Evolutionary conservation across 2,888 invertebrate species (phyloP), one percentile per base, ranked within the genome.

Genomic region (Thymelicus lineola): DNA sequence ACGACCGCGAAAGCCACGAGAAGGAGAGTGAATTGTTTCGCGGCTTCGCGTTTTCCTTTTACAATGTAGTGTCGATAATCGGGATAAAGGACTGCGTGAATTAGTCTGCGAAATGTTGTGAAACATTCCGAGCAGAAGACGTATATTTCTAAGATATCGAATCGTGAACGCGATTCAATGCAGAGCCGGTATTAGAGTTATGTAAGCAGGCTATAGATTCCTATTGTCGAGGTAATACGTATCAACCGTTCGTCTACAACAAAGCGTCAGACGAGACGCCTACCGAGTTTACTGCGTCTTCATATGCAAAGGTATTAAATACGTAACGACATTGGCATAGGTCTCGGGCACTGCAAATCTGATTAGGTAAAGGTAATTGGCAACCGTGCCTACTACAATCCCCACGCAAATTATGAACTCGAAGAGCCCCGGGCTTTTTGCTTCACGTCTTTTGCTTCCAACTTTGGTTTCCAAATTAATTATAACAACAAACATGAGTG

Each of bases 281-380:
- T 20, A 10, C 20, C 53, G 53, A 20, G 53, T 60, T 38, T 15
- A 45, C 60, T 20, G 60, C 38, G 48, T 12, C 48, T 62, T 36
- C 48, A 50, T 50, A 36, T 36, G 48, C 62, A 62, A 62, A 28
- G 60, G 62, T 62, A 50, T 50, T 50, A 48, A 62, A 50, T 62
- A 46, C 62, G 48, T 35, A 9, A n/a, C 63, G 50, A 63, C 63
- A 63, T 63, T 53, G 63, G 48, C 62, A 62, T 46, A 62, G 62
- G 62, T 62, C 62, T 62, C 63, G 63, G 63, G 50, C 63, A 62
- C 48, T 48, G 48, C 62, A 53, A 63, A 63, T 63, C 63, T 38
- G 63, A 63, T 63, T 63, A 53, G 63, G 17, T 15, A 10, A 53
- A 28, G 53, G 63, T 63, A 63, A 50, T 53, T 53, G 63, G 53